These are phyloP conservation scores for Nephrotoma flavescens DNA, from an alignment of 2,888 invertebrate species.

Conservation along the genomic window DNA sequence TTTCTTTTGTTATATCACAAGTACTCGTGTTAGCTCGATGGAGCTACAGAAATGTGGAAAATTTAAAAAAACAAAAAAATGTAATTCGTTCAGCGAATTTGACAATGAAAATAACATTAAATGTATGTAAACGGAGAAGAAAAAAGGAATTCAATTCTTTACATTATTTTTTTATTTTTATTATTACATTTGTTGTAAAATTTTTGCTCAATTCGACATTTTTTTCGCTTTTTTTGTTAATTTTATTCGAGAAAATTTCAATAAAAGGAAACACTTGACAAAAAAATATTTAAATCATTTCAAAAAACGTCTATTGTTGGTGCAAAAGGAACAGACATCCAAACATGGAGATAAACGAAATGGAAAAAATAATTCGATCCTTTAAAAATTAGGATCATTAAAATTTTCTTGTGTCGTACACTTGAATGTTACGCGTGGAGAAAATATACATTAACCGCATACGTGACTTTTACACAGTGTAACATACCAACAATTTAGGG, in stretches of 20 bases:
- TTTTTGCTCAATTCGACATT: neutral
- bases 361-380: neutral
- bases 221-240: neutral
- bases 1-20: neutral
- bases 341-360: neutral
- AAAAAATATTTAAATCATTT: neutral
- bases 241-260: neutral
- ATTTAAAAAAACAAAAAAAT: neutral
- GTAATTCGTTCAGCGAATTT: neutral
- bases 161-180: neutral
- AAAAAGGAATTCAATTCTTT: neutral
- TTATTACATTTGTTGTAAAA: neutral
- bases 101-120: neutral
- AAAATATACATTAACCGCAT: neutral
- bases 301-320: neutral
- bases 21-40: neutral
- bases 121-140: neutral
- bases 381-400: neutral
- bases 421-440: neutral
- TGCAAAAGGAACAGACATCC: neutral
- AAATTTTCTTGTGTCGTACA: neutral
- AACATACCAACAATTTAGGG: neutral
- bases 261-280: neutral
- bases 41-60: neutral
- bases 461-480: neutral